phyloP scores from a whole-genome alignment of 2,888 invertebrate genomes.

The Stratiomys singularior region DNA sequence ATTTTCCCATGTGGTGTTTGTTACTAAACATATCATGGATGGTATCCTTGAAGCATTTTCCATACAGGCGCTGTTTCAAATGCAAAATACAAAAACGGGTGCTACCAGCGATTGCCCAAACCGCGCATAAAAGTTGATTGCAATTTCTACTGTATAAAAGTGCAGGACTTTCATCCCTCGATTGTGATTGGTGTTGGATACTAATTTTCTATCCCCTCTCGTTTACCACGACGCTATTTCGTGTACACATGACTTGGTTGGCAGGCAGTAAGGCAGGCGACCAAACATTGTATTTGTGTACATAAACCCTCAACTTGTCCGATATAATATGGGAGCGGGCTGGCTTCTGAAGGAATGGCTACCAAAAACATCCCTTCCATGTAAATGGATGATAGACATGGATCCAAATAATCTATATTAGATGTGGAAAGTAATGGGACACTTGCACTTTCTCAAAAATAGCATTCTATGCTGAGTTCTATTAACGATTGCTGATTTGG shows the following conservation, averaged over 20 bases:
- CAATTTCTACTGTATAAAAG: slow-evolving; percentile 10
- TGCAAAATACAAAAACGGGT: background rate
- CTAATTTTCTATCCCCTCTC: slow-evolving; percentile 50
- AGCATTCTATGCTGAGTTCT: no score
- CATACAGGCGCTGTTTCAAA: background rate
- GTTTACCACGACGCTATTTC: slow-evolving; percentile 32
- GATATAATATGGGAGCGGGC: slow-evolving; percentile 10
- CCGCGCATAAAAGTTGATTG: slow-evolving; percentile 35
- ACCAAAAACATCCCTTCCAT: slow-evolving; percentile 11
- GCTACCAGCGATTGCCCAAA: slow-evolving; percentile 21
- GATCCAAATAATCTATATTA: no score
- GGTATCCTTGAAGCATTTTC: no score
- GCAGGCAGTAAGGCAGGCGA: background rate
- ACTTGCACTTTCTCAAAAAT: no score
- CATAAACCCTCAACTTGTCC: slow-evolving; percentile 32
- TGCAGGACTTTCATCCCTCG: slow-evolving; percentile 48
- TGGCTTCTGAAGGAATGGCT: slow-evolving; percentile 14
- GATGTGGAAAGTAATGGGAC: no score
- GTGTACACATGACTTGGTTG: no score
- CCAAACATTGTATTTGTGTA: slow-evolving; percentile 34
- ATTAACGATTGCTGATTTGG: no score
- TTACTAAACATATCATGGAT: no score
- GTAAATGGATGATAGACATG: no score
- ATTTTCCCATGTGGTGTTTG: no score
- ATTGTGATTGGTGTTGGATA: slow-evolving; percentile 49